phyloP scores from a whole-genome alignment of 2,113 vertebrate species.

The Potamarius usumacintae region DNA sequence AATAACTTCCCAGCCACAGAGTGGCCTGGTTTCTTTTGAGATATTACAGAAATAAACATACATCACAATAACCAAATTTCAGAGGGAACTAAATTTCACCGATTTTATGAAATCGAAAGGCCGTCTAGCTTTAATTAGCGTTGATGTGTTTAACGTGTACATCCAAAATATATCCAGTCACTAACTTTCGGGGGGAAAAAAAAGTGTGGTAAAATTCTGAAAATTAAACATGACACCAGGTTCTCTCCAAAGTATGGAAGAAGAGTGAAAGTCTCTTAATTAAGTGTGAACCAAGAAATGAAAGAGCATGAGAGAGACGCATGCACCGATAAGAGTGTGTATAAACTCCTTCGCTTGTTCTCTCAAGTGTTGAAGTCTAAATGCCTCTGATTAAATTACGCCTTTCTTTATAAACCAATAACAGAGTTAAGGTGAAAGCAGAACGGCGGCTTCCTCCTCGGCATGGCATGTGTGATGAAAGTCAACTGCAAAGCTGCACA shows the following conservation, averaged over 20 bases:
- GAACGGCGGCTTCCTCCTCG: background rate
- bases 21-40: too few relatives aligned
- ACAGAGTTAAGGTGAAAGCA: background rate
- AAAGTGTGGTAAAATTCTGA: background rate
- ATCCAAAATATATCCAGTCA: background rate
- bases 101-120: too few relatives aligned
- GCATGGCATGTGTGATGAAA: background rate
- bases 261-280: background rate
- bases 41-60: too few relatives aligned
- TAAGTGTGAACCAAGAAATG: background rate
- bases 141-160: background rate
- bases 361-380: conserved; percentile 45
- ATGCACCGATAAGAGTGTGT: background rate
- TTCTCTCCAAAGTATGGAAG: background rate
- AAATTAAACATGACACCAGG: background rate
- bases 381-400: conserved; percentile 37
- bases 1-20: too few relatives aligned
- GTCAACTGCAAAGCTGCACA: background rate
- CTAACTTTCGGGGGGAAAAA: background rate
- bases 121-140: background rate
- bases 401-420: conserved; percentile 44
- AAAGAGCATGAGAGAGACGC: background rate
- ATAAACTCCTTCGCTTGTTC: conserved; percentile 36
- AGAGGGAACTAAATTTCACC: too few relatives aligned
- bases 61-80: too few relatives aligned